phyloP scores from a whole-genome alignment of 37 sponge, comb jelly and placozoan species.

The Chondrilla cf. caribensis region DNA sequence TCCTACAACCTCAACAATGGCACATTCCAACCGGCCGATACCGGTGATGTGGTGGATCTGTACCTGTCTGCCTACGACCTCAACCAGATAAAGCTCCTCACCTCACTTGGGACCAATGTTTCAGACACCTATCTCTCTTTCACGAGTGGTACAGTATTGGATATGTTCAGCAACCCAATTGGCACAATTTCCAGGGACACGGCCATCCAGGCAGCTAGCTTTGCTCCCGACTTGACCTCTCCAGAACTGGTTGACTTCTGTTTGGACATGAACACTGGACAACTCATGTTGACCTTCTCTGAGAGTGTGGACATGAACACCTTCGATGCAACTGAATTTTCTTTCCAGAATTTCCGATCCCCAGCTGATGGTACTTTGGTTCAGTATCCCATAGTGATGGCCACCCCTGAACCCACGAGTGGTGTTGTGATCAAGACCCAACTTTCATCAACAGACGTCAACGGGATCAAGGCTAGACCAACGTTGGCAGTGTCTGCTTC shows the following conservation, averaged over 20 bases:
- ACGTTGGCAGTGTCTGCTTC: slow-evolving; percentile 54
- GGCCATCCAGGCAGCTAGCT: slow-evolving; percentile 31
- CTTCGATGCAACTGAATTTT: slow-evolving; percentile 41
- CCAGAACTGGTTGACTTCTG: slow-evolving; percentile 65
- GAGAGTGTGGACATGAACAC: slow-evolving; percentile 59
- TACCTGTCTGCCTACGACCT: slow-evolving; percentile 42
- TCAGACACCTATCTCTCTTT: slow-evolving; percentile 62
- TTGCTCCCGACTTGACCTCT: slow-evolving; percentile 50
- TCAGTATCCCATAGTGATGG: neutral
- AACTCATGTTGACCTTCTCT: slow-evolving; percentile 54
- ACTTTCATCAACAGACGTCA: slow-evolving; percentile 53
- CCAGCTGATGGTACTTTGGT: slow-evolving; percentile 24
- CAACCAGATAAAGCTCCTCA: slow-evolving; percentile 59
- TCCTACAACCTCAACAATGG: slow-evolving; percentile 59
- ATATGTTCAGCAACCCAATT: slow-evolving; percentile 69
- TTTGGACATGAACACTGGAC: slow-evolving; percentile 62
- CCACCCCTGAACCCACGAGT: neutral
- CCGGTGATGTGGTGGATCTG: slow-evolving; percentile 50
- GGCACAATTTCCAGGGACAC: neutral
- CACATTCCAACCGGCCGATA: slow-evolving; percentile 18
- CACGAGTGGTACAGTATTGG: slow-evolving; percentile 39
- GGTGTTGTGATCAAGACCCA: slow-evolving; percentile 40
- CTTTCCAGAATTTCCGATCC: slow-evolving; percentile 41
- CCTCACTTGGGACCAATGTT: slow-evolving; percentile 38
- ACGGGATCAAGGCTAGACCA: slow-evolving; percentile 64